Percentiles rank a stretch among this genome's conserved stretches.
Conservation (phyloP, 2,113 vertebrate genomes). For the Hemiscyllium ocellatum region DNA sequence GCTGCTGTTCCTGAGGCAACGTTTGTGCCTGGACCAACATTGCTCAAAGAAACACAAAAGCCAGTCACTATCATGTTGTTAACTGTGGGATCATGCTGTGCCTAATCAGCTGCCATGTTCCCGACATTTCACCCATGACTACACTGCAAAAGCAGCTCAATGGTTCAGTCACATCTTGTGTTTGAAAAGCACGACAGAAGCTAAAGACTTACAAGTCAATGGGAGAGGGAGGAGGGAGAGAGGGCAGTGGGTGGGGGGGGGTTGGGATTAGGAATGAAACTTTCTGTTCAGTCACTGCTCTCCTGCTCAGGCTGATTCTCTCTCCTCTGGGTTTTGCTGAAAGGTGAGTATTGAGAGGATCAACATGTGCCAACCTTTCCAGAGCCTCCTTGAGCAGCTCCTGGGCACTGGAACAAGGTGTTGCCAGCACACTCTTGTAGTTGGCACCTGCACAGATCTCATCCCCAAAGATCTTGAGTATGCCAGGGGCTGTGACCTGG, state of each 20-base stretch:
- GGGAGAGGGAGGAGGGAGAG: neutral
- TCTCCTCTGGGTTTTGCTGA: neutral
- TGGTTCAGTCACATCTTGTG: neutral
- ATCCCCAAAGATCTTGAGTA: conserved; percentile 68
- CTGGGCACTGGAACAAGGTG: conserved; percentile 61
- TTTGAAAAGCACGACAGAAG: neutral
- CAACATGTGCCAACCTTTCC: conserved; percentile 53
- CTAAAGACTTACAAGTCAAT: neutral
- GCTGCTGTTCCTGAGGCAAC: neutral
- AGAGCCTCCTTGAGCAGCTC: conserved; percentile 71
- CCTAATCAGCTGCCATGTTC: neutral
- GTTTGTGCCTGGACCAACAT: neutral
- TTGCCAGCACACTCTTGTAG: conserved; percentile 67
- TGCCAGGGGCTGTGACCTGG: conserved; percentile 64
- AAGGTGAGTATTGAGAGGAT: neutral
- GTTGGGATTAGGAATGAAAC: neutral
- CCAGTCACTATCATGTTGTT: neutral
- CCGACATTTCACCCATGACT: neutral
- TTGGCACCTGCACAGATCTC: conserved; percentile 65
- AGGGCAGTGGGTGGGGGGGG: too few species aligned
- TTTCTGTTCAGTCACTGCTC: neutral
- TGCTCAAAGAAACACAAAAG: neutral
- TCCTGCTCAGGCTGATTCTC: neutral
- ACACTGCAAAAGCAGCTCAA: neutral
- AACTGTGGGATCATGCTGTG: neutral